Evolutionary conservation across 2,888 invertebrate species (phyloP).

Genomic region (Tricholauxania praeusta): DNA sequence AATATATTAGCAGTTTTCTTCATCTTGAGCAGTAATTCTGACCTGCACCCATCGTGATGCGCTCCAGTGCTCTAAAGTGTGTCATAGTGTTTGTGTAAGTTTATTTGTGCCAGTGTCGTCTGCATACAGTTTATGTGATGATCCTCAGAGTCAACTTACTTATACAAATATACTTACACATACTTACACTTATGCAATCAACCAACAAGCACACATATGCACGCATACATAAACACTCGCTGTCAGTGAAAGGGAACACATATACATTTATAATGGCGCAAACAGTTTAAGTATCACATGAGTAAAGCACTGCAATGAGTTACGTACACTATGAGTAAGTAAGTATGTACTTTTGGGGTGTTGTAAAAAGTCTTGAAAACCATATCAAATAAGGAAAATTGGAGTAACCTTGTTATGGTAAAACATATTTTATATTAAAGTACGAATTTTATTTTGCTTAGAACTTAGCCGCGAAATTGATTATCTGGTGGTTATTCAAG

Average conservation of each 20-base stretch:
- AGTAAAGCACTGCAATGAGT: constrained; percentile 31
- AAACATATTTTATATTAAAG: too few species aligned
- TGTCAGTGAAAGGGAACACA: background rate
- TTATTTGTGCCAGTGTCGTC: constrained; percentile 25
- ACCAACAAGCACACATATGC: background rate
- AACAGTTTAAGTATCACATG: constrained; percentile 36
- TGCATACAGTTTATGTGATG: constrained; percentile 35
- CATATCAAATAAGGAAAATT: too few species aligned
- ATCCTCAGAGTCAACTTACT: constrained; percentile 26
- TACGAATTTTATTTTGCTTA: too few species aligned
- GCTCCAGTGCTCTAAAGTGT: background rate
- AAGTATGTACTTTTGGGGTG: background rate
- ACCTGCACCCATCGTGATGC: too few species aligned
- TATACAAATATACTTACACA: constrained; percentile 11
- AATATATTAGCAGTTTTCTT: too few species aligned
- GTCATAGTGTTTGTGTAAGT: background rate
- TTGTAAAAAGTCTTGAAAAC: too few species aligned
- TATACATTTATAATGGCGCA: constrained; percentile 27
- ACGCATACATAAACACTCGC: constrained; percentile 2
- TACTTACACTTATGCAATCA: constrained; percentile 17
- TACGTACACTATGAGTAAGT: constrained; percentile 8
- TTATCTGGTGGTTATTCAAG: too few species aligned
- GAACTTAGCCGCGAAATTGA: too few species aligned
- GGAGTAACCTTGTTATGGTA: too few species aligned
- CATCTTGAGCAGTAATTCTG: too few species aligned